Evolutionary conservation across 2,888 invertebrate genomes (phyloP).

Genomic region (Lagria hirta): DNA sequence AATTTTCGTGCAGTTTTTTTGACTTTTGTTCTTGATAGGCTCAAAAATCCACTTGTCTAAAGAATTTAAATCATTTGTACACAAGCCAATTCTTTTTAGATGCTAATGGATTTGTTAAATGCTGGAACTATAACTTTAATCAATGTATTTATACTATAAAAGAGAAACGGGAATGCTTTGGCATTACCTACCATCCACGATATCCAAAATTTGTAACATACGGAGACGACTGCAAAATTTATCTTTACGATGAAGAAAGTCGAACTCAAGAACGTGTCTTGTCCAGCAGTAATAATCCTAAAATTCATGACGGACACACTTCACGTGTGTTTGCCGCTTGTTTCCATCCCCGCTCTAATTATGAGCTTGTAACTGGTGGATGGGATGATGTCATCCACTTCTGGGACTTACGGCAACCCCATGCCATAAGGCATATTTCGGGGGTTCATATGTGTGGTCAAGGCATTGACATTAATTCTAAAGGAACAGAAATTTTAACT

Average conservation of each 20-base stretch:
- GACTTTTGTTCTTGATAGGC: too few species aligned
- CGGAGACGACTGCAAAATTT: constrained; percentile 65
- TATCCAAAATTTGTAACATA: constrained; percentile 61
- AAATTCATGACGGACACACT: constrained; percentile 60
- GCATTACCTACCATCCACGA: constrained; percentile 63
- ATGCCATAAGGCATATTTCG: constrained; percentile 59
- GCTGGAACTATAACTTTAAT: constrained; percentile 67
- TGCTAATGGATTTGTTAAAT: constrained; percentile 67
- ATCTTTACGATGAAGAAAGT: constrained; percentile 70
- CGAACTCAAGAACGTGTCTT: constrained; percentile 65
- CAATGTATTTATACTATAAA: constrained; percentile 66
- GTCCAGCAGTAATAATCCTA: constrained; percentile 56
- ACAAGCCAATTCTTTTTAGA: too few species aligned
- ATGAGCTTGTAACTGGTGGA: constrained; percentile 68
- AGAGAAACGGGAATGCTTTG: constrained; percentile 66
- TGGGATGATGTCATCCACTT: constrained; percentile 69
- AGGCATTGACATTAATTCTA: constrained; percentile 64
- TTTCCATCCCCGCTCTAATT: constrained; percentile 65
- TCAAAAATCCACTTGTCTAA: too few species aligned
- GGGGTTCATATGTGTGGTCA: constrained; percentile 69
- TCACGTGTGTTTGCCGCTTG: constrained; percentile 66
- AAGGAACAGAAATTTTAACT: constrained; percentile 66
- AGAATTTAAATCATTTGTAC: too few species aligned
- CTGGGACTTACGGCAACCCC: constrained; percentile 68
- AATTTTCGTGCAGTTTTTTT: too few species aligned